phyloP scores from a whole-genome alignment of 2,797 vertebrate species.

The Lithobates pipiens region DNA sequence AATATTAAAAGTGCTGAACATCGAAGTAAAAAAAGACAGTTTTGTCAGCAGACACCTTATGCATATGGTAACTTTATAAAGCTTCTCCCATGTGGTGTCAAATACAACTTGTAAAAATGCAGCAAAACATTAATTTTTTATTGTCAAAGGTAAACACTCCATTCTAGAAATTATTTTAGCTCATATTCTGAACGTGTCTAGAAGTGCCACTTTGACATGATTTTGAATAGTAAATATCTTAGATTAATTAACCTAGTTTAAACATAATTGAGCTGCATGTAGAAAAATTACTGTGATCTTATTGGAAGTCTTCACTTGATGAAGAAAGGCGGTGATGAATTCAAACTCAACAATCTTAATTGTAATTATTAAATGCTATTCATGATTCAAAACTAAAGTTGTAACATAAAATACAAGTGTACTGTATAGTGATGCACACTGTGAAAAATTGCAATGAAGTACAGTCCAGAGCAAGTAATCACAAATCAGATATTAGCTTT shows the following conservation, averaged over 20 bases:
- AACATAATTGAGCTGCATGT: conserved; percentile 34
- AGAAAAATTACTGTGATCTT: conserved; percentile 5
- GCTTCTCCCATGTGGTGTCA: too few species aligned
- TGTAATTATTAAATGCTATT: conserved; percentile 1
- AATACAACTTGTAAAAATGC: too few species aligned
- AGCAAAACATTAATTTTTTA: too few species aligned
- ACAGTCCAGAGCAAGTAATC: neutral
- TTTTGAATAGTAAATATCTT: conserved; percentile 43
- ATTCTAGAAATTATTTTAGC: neutral
- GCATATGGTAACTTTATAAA: too few species aligned
- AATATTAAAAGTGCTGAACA: too few species aligned
- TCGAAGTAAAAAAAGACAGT: too few species aligned
- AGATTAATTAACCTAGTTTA: conserved; percentile 43
- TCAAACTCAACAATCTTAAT: neutral
- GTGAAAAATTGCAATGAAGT: neutral
- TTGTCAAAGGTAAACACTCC: too few species aligned
- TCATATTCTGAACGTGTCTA: neutral
- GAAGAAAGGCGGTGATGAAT: conserved; percentile 17
- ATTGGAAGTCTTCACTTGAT: conserved; percentile 18
- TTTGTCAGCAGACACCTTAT: too few species aligned
- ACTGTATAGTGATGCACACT: neutral
- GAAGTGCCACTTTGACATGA: conserved; percentile 16
- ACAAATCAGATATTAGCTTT: neutral
- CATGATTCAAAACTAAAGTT: neutral
- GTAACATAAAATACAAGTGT: neutral